phyloP scores from a whole-genome alignment of 37 sponge, comb jelly and placozoan species.

The Axinella damicornis region DNA sequence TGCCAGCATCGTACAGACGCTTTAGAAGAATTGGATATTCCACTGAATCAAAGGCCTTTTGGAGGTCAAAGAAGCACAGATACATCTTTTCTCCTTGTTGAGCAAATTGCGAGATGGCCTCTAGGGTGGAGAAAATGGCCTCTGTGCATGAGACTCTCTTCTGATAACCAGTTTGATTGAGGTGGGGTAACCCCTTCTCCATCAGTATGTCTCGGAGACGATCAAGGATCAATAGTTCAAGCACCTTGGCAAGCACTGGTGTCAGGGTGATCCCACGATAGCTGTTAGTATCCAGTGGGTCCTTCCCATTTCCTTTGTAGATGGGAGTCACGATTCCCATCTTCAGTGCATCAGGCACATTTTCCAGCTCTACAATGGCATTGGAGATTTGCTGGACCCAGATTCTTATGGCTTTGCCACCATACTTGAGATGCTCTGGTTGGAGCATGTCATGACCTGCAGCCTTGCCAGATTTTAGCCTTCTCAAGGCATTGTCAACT shows the following conservation, averaged over 20 bases:
- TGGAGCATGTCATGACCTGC: slow-evolving; percentile 1
- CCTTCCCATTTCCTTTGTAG: neutral
- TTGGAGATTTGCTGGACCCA: neutral
- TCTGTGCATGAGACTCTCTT: no score
- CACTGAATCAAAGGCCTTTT: slow-evolving; percentile 33
- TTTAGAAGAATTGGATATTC: slow-evolving; percentile 15
- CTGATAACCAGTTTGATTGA: no score
- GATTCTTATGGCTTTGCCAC: no score
- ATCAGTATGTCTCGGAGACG: no score
- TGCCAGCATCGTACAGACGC: slow-evolving; percentile 19
- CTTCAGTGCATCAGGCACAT: slow-evolving; percentile 8
- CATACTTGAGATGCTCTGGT: slow-evolving; percentile 13
- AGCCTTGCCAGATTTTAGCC: slow-evolving; percentile 2
- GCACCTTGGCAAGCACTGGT: neutral
- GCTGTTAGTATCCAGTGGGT: neutral
- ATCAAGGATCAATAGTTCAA: neutral
- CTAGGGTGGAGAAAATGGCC: no score
- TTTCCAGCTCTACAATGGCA: slow-evolving; percentile 1
- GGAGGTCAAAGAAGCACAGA: neutral
- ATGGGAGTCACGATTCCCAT: neutral
- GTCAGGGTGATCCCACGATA: slow-evolving; percentile 23
- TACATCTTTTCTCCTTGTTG: no score
- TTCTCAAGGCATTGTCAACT: neutral
- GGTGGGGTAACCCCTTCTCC: no score
- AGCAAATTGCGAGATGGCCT: no score